These are phyloP conservation scores for Lophura swinhoii DNA, from an alignment of 2,797 vertebrate species.

Conservation along the genomic window DNA sequence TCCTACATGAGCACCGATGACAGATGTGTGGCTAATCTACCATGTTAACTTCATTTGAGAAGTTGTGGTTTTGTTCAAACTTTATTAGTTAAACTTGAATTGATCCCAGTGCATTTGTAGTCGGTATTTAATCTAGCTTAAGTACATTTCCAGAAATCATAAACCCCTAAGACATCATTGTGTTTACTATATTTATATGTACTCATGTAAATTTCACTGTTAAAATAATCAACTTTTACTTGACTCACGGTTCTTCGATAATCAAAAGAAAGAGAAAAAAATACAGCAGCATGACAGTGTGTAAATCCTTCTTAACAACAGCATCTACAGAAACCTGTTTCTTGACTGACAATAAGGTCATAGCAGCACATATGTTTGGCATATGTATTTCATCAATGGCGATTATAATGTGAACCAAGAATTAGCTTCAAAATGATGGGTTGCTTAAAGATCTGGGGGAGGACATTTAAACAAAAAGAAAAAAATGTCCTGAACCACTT, in stretches of 20 bases:
- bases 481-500: slow-evolving; percentile 71
- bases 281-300: slow-evolving; percentile 55
- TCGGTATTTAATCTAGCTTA: slow-evolving; percentile 74
- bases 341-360: slow-evolving; percentile 77
- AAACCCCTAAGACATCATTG: slow-evolving; percentile 57
- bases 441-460: slow-evolving; percentile 60
- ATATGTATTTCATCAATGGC: slow-evolving; percentile 76
- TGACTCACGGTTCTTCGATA: slow-evolving; percentile 58
- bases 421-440: slow-evolving; percentile 74
- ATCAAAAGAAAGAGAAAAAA: slow-evolving; percentile 23
- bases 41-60: slow-evolving; percentile 79
- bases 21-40: slow-evolving; percentile 81
- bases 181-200: slow-evolving; percentile 19
- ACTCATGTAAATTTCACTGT: slow-evolving; percentile 73
- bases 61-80: slow-evolving; percentile 82
- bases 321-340: slow-evolving; percentile 59
- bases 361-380: slow-evolving; percentile 76
- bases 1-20: slow-evolving; percentile 69
- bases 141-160: slow-evolving; percentile 79
- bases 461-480: slow-evolving; percentile 71
- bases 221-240: slow-evolving; percentile 80
- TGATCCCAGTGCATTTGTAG: slow-evolving; percentile 77
- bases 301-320: slow-evolving; percentile 78
- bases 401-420: slow-evolving; percentile 74
- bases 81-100: slow-evolving; percentile 80